Evolutionary conservation across 2,888 invertebrate genomes (phyloP), one percentile per base, ranked within the genome.

Genomic region (Miltochrista miniata): DNA sequence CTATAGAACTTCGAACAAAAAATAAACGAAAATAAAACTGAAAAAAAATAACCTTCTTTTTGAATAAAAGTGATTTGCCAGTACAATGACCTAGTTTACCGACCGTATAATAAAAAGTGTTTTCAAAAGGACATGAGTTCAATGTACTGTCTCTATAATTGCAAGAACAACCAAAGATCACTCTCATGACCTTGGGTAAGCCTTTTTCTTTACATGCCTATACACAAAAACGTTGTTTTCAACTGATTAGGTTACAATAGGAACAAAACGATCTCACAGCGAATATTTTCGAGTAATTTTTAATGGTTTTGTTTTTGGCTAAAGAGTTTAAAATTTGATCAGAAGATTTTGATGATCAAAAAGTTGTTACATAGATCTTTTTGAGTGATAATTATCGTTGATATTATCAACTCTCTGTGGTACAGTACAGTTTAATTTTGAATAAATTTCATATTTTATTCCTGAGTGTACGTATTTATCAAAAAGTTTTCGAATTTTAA

Each of bases 61-160:
- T 40, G 47, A 63, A 57, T 37, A 56, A 57, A 60, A 52, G 52
- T 56, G 54, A 60, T 67, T 51, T 58, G 36, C 38, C 51, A 49
- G 59, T 64, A 46, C 64, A 64, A 59, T 39, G 64, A 45, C 59
- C 64, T 56, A 66, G 54, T 68, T 64, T 47, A 46, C 47, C 46
- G 45, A 30, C 37, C 24, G 36, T 34, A 48, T 43, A 61, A 64
- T 64, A 70, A 71, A 67, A 67, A 59, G 65, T 55, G 8, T 8
- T 7, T 31, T 35, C 11, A 24, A 29, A 50, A 50, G 49, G 51
- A 51, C 51, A 44, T 40, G 5, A 40, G 52, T 52, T 52, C 52
- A 52, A 15, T 40, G 52, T 24, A 44, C 52, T 40, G 36, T 48
- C 44, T 52, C 44, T 52, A 47, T 51, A 51, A 48, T 48, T 52